Evolutionary conservation across 2,113 vertebrate genomes (phyloP), one percentile per base, ranked within the genome.

Genomic region (Aythya baeri): DNA sequence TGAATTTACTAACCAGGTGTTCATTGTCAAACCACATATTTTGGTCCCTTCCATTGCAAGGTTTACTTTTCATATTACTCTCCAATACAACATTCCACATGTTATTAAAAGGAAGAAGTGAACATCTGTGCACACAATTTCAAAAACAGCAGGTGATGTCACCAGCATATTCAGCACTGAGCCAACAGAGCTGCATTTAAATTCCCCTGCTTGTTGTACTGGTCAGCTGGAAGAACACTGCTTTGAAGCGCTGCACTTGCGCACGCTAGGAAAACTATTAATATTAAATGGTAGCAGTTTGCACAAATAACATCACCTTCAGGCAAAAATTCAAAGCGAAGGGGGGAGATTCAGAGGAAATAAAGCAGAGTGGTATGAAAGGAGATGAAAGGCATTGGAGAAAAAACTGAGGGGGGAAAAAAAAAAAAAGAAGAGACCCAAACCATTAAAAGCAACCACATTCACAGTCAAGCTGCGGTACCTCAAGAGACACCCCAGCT

Each of bases 81-180:
- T 73, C 32, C 44, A 22, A 68, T 31, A 44, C 27, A 76, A 32
- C 16, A 44, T 90, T 83, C 55, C 16, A 63, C 22, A 5, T 80
- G 36, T 66, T 94, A 86, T 59, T 71, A 46, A 90, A 43, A 78
- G 43, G 80, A 90, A 92, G 66, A 92, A 84, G 63, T 3, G 0
- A 93, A 91, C 91, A 94, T 96, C 95, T 94, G 86, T 72, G 86
- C 91, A 86, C 70, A 75, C 32, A 16, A 68, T 81, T 73, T 92
- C 18, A 11, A 71, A 44, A 95, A 26, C 57, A 92, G 91, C 27
- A 67, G 65, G 86, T 94, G 83, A 84, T 86, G 77, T 81, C 88
- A 93, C 77, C 49, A 29, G 65, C 22, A 12, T 67, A 31, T 75
- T 80, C 65, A 83, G 46, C 46, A 62, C 55, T 71, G 65, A 26